Conservation (phyloP, 2,113 vertebrate genomes). For the Chaenogobius annularis region DNA sequence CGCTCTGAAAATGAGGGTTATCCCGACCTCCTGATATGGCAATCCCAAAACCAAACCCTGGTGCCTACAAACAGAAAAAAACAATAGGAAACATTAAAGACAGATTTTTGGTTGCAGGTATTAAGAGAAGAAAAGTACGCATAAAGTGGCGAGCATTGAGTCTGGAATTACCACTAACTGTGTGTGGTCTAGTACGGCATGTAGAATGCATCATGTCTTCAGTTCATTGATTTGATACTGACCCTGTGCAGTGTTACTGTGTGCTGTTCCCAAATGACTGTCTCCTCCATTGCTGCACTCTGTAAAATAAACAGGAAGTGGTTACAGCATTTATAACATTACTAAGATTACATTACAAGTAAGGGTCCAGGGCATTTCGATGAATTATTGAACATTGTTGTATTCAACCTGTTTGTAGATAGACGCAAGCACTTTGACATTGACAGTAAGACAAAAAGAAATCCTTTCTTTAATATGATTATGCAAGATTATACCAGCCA, state of each 20-base stretch:
- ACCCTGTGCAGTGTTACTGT: slow-evolving; percentile 99
- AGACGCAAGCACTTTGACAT: background rate
- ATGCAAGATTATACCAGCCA: background rate
- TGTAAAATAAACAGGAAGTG: slow-evolving; percentile 61
- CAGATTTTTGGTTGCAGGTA: background rate
- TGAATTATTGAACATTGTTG: background rate
- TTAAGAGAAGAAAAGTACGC: background rate
- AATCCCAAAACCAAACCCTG: slow-evolving; percentile 98
- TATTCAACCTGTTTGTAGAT: background rate
- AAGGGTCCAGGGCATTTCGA: background rate
- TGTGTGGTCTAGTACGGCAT: background rate
- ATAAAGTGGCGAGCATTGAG: background rate
- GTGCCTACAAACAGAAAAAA: slow-evolving; percentile 79
- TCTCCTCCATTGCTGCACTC: slow-evolving; percentile 99
- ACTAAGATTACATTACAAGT: slow-evolving; percentile 1
- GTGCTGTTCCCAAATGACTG: slow-evolving; percentile 99
- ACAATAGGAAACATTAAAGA: background rate
- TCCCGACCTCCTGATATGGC: slow-evolving; percentile 98
- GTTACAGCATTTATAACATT: slow-evolving; percentile 28
- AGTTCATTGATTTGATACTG: slow-evolving; percentile 55
- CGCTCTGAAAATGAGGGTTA: slow-evolving; percentile 99
- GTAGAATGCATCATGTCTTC: background rate
- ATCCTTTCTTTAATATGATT: background rate
- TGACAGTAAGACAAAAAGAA: background rate
- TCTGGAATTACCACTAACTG: background rate